Base-by-base conservation (phyloP, 2,113 vertebrate species). In the Dissostichus mawsoni region DNA sequence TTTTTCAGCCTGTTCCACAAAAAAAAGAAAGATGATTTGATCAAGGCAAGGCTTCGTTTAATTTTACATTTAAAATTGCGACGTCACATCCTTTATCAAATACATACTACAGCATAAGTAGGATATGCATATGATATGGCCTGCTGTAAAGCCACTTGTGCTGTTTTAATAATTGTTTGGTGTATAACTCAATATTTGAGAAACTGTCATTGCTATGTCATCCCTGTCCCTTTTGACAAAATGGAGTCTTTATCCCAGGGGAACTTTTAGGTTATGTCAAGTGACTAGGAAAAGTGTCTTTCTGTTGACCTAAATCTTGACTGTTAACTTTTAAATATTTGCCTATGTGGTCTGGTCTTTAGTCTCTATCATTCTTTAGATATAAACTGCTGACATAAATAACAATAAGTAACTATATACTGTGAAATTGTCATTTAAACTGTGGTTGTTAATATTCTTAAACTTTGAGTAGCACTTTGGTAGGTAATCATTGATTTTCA, bases 211-310 rank as follows among this genome's bases (percentile, higher is more conserved):
- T 68, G 56, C 56, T 56, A 6, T 51, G 75, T 55, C 63, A 55
- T 67, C 73, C 11, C 51, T 81, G 50, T 11, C 16, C 51, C 29
- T 29, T 36, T 77, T 74, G 48, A 71, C 74, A 83, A 85, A 91
- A 83, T 78, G 51, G 51, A 81, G 81, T 66, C 17, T 25, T 45
- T 16, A 5, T 56, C 55, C 14, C 59, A 59, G 16, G 3, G 23
- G 8, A 59, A 25, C 20, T 25, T n/a, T 20, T 53, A 41, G 62
- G 52, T 76, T 56, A 47, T 65, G n/a, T 50, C 52, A 66, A 63
- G 66, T 71, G 67, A 76, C 33, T 2, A 3, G 18, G 16, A 23
- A 12, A 53, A 45, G 11, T 62, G 29, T 62, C 36, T 29, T 29
- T 25, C 25, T 25, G 25, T 25, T 25, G 20, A 20, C 20, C 20